Conservation (phyloP, 2,888 invertebrate genomes). For the Macropis europaea region DNA sequence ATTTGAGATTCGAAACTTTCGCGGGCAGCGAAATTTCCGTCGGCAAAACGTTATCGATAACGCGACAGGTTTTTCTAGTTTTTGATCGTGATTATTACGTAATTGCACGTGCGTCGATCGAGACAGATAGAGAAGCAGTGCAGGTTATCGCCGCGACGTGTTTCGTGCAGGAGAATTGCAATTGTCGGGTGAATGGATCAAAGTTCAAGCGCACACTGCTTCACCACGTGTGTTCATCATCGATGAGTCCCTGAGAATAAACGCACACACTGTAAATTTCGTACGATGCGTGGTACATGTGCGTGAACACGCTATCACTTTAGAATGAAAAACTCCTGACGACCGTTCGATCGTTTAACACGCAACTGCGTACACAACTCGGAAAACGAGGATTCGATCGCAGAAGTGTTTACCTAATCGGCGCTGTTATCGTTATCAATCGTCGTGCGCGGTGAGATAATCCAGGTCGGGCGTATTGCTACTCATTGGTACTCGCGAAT, state of each 20-base stretch:
- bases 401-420: constrained; percentile 13
- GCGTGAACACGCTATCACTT: too few relatives aligned
- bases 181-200: constrained; percentile 34
- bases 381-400: not conserved
- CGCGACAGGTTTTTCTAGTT: too few relatives aligned
- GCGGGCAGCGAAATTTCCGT: too few relatives aligned
- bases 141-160: too few relatives aligned
- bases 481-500: constrained; percentile 19
- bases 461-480: not conserved
- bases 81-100: too few relatives aligned
- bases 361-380: not conserved
- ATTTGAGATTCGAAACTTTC: too few relatives aligned
- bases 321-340: not conserved
- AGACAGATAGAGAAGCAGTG: too few relatives aligned
- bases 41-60: too few relatives aligned
- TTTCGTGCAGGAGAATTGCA: too few relatives aligned
- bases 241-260: not conserved
- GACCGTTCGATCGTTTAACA: not conserved
- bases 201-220: constrained; percentile 33
- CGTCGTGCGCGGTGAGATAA: constrained; percentile 35
- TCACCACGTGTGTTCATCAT: not conserved
- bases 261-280: not conserved
- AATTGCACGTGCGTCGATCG: too few relatives aligned
- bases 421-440: constrained; percentile 57
- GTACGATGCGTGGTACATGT: not conserved